Percentiles rank a stretch among this genome's conserved stretches.
phyloP scores from a whole-genome alignment of 2,888 invertebrate species.

The Zygothrica quintamaculata region DNA sequence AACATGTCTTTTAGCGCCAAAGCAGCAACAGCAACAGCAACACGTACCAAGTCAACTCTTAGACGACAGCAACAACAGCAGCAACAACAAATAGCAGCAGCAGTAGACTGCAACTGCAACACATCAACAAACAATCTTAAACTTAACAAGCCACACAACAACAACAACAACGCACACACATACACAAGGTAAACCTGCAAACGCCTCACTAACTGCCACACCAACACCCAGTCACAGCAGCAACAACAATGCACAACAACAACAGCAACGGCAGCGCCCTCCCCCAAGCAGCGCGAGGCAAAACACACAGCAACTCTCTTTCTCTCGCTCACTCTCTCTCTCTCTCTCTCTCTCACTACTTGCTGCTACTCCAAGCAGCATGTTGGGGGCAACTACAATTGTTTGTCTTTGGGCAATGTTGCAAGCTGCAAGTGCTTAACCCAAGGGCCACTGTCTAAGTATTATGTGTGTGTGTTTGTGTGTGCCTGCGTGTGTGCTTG shows the following conservation, averaged over 20 bases:
- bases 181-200: constrained; percentile 28
- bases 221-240: constrained; percentile 1
- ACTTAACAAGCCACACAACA: constrained; percentile 65
- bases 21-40: constrained; percentile 56
- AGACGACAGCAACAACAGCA: constrained; percentile 17
- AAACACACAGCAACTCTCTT: too few relatives aligned
- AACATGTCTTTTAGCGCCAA: constrained; percentile 83
- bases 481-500: constrained; percentile 25
- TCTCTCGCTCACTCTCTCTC: too few relatives aligned
- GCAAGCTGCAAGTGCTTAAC: constrained; percentile 52
- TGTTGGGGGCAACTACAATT: constrained; percentile 32
- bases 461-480: too few relatives aligned
- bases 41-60: too few relatives aligned
- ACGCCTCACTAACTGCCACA: constrained; percentile 20
- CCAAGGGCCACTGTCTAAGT: constrained; percentile 9
- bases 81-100: constrained; percentile 29
- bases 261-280: constrained; percentile 24
- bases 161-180: constrained; percentile 29
- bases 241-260: constrained; percentile 21
- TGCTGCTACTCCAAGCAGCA: too few relatives aligned
- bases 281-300: constrained; percentile 28
- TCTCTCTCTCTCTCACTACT: too few relatives aligned
- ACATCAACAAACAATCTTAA: constrained; percentile 70
- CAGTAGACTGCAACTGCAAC: constrained; percentile 27
- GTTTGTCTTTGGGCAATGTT: constrained; percentile 57